Base-by-base conservation (phyloP, 2,113 vertebrate genomes). In the Xiphias gladius region DNA sequence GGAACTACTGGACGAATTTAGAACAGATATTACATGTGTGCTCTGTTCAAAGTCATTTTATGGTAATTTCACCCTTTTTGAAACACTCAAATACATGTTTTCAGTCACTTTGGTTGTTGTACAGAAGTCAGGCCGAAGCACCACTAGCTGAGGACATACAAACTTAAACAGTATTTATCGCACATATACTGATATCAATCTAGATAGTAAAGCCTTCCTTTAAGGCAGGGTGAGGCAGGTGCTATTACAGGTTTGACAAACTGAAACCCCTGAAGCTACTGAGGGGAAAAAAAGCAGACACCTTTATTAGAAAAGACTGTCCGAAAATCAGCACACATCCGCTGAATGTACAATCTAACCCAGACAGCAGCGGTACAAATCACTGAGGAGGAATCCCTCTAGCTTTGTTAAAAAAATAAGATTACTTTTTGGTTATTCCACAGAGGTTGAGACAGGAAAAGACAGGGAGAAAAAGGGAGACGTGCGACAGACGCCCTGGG, bases 241-340 rank as follows among this genome's bases (percentile, higher is more conserved):
- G 76, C 63, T 79, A 83, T 72, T 77, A 69, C 79, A 80, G 35
- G 20, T 69, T 66, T 76, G 71, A 87, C 79, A 77, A 73, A 83
- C 73, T 55, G 46, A 86, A 77, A 72, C 67, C 75, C 66, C 66
- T 54, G 50, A 63, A 74, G 76, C 39, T 54, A 35, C 37, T 0
- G 46, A 57, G 35, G 17, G 57, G 50, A 1, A 43, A 58, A 62
- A 57, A 32, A 71, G 61, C 17, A 55, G 79, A 65, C 37, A 32
- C 61, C 17, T 76, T 79, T 66, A 75, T 71, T 76, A 72, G 43
- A 65, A 72, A 75, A 76, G 55, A 52, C 26, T 30, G 22, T 39
- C 35, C 3, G 12, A 10, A 39, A 48, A 71, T 65, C 62, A 62
- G 71, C 61, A 22, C 41, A 50, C 3, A 74, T 43, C 68, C 35